phyloP scores from a whole-genome alignment of 1,140 invertebrate genomes.

The Drosophila bocki region DNA sequence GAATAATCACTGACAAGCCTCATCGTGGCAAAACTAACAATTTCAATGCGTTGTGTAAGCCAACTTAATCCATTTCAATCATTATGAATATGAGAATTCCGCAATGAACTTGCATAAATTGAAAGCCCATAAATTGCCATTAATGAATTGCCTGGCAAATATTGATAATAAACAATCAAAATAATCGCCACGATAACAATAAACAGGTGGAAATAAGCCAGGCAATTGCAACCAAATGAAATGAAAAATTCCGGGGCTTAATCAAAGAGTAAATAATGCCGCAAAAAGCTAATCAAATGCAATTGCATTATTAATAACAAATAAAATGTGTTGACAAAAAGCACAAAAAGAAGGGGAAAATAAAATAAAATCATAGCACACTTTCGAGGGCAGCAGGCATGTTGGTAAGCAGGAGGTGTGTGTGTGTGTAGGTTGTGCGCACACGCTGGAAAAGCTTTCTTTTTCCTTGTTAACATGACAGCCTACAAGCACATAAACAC shows the following conservation, averaged over 20 bases:
- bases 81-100: slow-evolving; percentile 24
- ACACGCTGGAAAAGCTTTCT: slow-evolving; percentile 57
- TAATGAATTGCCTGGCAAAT: slow-evolving; percentile 54
- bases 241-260: slow-evolving; percentile 49
- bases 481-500: slow-evolving; percentile 80
- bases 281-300: slow-evolving; percentile 54
- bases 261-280: slow-evolving; percentile 53
- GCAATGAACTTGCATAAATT: slow-evolving; percentile 43
- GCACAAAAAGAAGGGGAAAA: not conserved
- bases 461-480: slow-evolving; percentile 78
- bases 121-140: slow-evolving; percentile 47
- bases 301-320: slow-evolving; percentile 64
- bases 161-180: slow-evolving; percentile 46
- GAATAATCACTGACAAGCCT: slow-evolving; percentile 17
- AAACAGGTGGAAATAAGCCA: slow-evolving; percentile 25
- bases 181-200: slow-evolving; percentile 34
- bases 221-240: slow-evolving; percentile 32
- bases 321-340: slow-evolving; percentile 64
- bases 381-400: slow-evolving; percentile 58
- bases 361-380: slow-evolving; percentile 34
- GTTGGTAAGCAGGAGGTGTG: slow-evolving; percentile 5
- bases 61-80: slow-evolving; percentile 28
- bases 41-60: slow-evolving; percentile 22
- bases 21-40: not conserved
- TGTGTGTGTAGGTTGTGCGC: slow-evolving; percentile 40